These are phyloP conservation scores for Melitaea athalia DNA, from an alignment of 2,888 invertebrate genomes.

Conservation along the genomic window DNA sequence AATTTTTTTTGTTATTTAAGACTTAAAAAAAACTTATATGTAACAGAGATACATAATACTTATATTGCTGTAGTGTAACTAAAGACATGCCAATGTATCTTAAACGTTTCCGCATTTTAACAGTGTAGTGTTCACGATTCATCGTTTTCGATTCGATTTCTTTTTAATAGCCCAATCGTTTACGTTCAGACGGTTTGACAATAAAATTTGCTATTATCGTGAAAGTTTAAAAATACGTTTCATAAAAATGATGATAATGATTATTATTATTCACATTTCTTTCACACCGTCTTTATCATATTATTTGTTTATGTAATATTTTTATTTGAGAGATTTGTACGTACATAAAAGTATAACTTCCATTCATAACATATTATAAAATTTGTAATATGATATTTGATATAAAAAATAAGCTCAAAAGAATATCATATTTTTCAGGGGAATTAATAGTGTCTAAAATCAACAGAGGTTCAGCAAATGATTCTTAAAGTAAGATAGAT, in stretches of 20 bases:
- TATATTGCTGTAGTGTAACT: neutral
- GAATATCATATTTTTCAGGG: too few relatives aligned
- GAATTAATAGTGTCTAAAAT: too few relatives aligned
- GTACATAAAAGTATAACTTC: too few relatives aligned
- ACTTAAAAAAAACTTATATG: too few relatives aligned
- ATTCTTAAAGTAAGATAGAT: too few relatives aligned
- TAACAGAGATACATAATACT: neutral
- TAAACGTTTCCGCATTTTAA: conserved; percentile 30
- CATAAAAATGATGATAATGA: neutral
- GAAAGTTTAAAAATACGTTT: conserved; percentile 25
- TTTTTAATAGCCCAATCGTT: conserved; percentile 29
- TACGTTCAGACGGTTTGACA: conserved; percentile 16
- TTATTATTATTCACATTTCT: neutral
- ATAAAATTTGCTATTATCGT: conserved; percentile 22
- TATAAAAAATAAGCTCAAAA: too few relatives aligned
- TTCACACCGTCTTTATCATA: neutral
- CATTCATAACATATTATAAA: too few relatives aligned
- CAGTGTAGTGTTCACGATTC: conserved; percentile 19
- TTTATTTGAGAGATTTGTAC: too few relatives aligned
- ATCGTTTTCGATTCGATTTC: conserved; percentile 28
- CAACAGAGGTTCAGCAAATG: too few relatives aligned
- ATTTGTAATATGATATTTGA: neutral
- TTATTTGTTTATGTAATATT: conserved; percentile 2
- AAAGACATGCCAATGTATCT: conserved; percentile 13
- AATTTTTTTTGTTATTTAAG: too few relatives aligned